Base-by-base conservation (phyloP, 2,113 vertebrate species). In the Syrrhaptes paradoxus region DNA sequence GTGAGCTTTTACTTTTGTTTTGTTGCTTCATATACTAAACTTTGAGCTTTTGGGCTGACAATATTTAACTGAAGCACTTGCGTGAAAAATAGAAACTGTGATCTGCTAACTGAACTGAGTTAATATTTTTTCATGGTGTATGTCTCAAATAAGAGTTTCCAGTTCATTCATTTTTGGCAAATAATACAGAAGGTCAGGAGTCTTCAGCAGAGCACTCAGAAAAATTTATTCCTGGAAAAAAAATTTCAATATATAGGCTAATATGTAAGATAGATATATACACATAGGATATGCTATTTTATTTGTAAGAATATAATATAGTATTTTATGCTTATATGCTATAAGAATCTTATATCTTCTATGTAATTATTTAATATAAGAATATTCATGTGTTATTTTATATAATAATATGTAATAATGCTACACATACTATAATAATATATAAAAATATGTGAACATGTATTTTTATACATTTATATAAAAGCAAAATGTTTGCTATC, bases 1-100 rank as follows among this genome's bases (percentile, higher is more conserved):
- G 99, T 99, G 98, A 94, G 89, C 34, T 59, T 92, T 75, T 73
- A 45, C 10, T 59, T 71, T 34, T 58, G 20, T 84, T 86, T 67
- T 70, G 1, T 78, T 63, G 65, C 46, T 93, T 77, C 8, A 3
- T 74, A 58, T 81, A 11, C 58, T 90, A 79, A 59, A 66, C 46
- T 49, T 78, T 58, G 48, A 85, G 51, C 41, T 77, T 76, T 24
- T 68, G 68, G 26, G 6, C 19, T 94, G 36, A 38, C 17, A 68
- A 4, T 58, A 52, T 52, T 78, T 79, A 84, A 78, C 5, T 52
- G 71, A 90, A 73, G 15, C 17, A 80, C 28, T 32, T 67, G 22
- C 9, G 2, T 77, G 58, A 74, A 74, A 79, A 90, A 43, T 8
- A 89, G 43, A 66, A 73, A 24, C 43, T 49, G 4, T 54, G 12